These are phyloP conservation scores for Macropis europaea DNA, from an alignment of 2,888 invertebrate species.

Conservation along the genomic window DNA sequence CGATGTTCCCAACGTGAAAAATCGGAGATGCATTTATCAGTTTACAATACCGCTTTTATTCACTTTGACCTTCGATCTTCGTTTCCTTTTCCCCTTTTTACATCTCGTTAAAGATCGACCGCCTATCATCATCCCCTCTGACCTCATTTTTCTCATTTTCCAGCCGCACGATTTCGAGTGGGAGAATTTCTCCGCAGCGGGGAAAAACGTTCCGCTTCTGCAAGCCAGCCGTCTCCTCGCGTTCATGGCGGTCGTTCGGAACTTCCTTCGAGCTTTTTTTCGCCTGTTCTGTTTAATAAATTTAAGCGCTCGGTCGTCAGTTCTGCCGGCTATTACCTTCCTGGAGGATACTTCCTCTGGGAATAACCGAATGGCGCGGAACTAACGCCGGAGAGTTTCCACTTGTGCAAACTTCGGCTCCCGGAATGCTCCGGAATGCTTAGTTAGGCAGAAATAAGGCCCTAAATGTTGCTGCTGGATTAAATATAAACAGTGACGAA, in stretches of 20 bases:
- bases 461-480: slow-evolving; percentile 34
- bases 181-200: no score
- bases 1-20: neutral
- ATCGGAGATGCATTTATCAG: slow-evolving; percentile 18
- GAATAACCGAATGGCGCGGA: slow-evolving; percentile 51
- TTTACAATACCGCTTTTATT: no score
- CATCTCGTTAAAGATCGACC: no score
- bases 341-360: slow-evolving; percentile 34
- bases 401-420: slow-evolving; percentile 45
- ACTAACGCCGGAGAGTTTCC: slow-evolving; percentile 54
- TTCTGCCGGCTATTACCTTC: slow-evolving; percentile 52
- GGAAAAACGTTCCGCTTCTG: no score
- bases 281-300: slow-evolving; percentile 26
- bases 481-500: slow-evolving; percentile 47
- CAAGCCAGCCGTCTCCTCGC: no score
- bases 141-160: no score
- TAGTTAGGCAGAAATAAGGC: slow-evolving; percentile 59
- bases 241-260: neutral
- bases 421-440: slow-evolving; percentile 42
- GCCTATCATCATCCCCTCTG: no score
- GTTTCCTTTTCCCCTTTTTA: no score
- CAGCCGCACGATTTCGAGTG: no score
- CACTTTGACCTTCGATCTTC: no score
- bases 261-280: neutral
- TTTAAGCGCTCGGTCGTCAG: slow-evolving; percentile 9